Percentiles rank a stretch among this genome's conserved stretches.
phyloP scores from a whole-genome alignment of 2,888 invertebrate genomes.

The Drosophila hamatofila region DNA sequence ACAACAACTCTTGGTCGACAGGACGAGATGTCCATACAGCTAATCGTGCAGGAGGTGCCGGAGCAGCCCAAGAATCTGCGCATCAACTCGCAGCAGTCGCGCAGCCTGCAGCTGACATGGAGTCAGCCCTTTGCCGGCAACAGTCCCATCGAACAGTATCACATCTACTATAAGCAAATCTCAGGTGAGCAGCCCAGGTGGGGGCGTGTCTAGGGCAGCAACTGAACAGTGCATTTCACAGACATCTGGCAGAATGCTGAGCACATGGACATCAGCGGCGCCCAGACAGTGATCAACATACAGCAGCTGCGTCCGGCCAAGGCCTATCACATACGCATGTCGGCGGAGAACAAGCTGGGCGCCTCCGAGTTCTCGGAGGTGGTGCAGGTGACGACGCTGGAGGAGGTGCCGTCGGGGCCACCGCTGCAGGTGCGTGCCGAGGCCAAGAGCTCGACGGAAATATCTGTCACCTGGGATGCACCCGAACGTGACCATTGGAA shows the following conservation, averaged over 20 bases:
- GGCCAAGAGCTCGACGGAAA: constrained; percentile 93
- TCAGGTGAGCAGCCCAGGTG: constrained; percentile 84
- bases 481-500: constrained; percentile 95
- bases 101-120: constrained; percentile 95
- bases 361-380: constrained; percentile 94
- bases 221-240: constrained; percentile 28
- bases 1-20: constrained; percentile 33
- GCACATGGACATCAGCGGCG: constrained; percentile 92
- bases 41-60: constrained; percentile 96
- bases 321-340: constrained; percentile 94
- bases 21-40: constrained; percentile 95
- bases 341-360: constrained; percentile 95
- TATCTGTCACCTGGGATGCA: constrained; percentile 94
- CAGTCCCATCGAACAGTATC: constrained; percentile 94
- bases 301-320: constrained; percentile 94
- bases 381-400: constrained; percentile 93
- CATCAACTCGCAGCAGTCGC: constrained; percentile 93
- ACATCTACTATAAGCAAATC: constrained; percentile 94
- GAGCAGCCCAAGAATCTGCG: constrained; percentile 95
- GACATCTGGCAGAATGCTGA: constrained; percentile 94
- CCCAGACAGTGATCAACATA: constrained; percentile 92
- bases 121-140: constrained; percentile 95
- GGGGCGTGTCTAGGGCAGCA: background rate
- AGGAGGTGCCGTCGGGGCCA: constrained; percentile 93
- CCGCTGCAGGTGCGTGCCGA: constrained; percentile 93